These are phyloP conservation scores for Geotrupes spiniger DNA, from an alignment of 2,888 invertebrate species.

Conservation along the genomic window DNA sequence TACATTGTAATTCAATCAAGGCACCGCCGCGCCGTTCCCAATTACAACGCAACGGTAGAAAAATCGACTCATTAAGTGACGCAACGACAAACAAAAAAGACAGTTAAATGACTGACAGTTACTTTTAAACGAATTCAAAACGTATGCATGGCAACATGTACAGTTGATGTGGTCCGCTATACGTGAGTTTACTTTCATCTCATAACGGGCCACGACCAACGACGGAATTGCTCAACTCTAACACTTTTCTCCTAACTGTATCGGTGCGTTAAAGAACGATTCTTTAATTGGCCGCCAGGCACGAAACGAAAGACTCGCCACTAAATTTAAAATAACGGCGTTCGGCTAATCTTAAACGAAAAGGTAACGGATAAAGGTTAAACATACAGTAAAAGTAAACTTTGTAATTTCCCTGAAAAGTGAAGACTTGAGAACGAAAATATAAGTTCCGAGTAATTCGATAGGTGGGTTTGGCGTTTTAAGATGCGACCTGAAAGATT, in stretches of 20 bases:
- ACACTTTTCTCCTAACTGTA: constrained; percentile 33
- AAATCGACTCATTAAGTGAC: not conserved
- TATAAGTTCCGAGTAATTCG: too few relatives aligned
- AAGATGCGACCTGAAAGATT: too few relatives aligned
- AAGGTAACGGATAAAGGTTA: not conserved
- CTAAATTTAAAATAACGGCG: too few relatives aligned
- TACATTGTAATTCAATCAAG: too few relatives aligned
- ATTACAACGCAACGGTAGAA: not conserved
- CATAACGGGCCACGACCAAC: constrained; percentile 29
- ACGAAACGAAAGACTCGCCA: constrained; percentile 11
- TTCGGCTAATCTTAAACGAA: too few relatives aligned
- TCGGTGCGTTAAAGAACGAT: constrained; percentile 8
- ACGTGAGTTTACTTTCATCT: constrained; percentile 37
- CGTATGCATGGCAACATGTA: constrained; percentile 16
- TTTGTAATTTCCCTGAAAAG: too few relatives aligned
- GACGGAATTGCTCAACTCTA: constrained; percentile 31
- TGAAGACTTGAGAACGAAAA: too few relatives aligned
- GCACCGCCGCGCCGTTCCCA: not conserved
- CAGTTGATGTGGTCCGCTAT: constrained; percentile 25
- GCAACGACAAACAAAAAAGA: constrained; percentile 2
- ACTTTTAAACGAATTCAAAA: constrained; percentile 22
- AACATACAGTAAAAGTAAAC: not conserved
- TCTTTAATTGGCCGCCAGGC: constrained; percentile 17
- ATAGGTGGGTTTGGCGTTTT: too few relatives aligned
- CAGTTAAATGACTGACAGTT: constrained; percentile 17